Evolutionary conservation across 2,797 vertebrate genomes (phyloP).

Genomic region (Smutsia temminckii): DNA sequence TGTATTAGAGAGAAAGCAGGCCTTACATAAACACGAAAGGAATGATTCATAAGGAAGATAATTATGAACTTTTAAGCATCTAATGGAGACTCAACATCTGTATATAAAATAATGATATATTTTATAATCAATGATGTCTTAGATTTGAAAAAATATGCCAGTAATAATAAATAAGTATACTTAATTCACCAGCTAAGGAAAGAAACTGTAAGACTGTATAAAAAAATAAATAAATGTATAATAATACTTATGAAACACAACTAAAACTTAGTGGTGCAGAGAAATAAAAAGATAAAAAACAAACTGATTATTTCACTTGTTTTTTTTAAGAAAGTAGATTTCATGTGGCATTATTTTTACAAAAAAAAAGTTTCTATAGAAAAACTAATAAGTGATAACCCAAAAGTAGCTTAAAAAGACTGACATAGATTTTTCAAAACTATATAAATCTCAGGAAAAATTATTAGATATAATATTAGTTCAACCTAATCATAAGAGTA

Average conservation of each 20-base stretch:
- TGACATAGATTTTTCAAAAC: not conserved
- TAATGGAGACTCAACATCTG: not conserved
- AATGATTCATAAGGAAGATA: not conserved
- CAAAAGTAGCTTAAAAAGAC: not conserved
- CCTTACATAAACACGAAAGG: not conserved
- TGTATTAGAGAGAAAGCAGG: not conserved
- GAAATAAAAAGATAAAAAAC: not conserved
- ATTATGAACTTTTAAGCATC: not conserved
- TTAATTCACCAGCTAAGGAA: not conserved
- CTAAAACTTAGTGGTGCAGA: not conserved
- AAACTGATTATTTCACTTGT: too few species aligned
- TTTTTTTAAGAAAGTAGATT: too few species aligned
- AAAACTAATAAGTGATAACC: too few species aligned
- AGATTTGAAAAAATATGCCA: not conserved
- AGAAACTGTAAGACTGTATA: not conserved
- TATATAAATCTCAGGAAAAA: not conserved
- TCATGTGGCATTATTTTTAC: too few species aligned
- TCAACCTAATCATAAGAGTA: not conserved
- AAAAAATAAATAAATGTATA: not conserved
- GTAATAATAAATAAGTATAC: not conserved
- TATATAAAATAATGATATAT: not conserved
- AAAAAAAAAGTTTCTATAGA: too few species aligned
- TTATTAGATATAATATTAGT: not conserved
- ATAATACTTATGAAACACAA: not conserved
- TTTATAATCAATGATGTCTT: not conserved